phyloP scores from a whole-genome alignment of 2,888 invertebrate genomes.

The Onthophagus sagittarius region DNA sequence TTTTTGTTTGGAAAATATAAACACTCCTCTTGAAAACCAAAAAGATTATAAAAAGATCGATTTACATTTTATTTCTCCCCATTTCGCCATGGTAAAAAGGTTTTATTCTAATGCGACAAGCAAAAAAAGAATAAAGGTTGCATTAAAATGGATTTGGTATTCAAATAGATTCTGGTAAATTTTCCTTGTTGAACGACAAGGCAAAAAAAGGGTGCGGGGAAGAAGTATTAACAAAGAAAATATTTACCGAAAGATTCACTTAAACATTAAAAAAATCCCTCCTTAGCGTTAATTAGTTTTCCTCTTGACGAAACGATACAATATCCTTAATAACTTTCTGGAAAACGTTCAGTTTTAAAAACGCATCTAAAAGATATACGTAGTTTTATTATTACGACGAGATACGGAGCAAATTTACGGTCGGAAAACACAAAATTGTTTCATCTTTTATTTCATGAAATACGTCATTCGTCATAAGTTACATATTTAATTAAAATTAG shows the following conservation, averaged over 20 bases:
- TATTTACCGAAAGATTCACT: not conserved
- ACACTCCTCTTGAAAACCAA: not conserved
- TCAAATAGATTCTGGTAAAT: not conserved
- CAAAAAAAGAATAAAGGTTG: not conserved
- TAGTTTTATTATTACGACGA: too few species aligned
- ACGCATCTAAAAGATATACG: too few species aligned
- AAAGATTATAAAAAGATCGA: not conserved
- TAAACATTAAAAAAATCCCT: not conserved
- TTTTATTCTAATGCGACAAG: not conserved
- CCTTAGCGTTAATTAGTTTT: too few species aligned
- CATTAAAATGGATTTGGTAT: not conserved
- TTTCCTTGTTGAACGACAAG: not conserved
- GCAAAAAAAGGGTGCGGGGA: not conserved
- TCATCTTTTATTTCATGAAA: too few species aligned
- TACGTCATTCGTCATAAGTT: too few species aligned
- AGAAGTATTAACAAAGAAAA: not conserved
- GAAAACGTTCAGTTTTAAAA: too few species aligned
- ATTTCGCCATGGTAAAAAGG: not conserved
- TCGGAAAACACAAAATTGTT: too few species aligned
- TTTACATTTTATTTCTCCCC: not conserved
- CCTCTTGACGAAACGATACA: too few species aligned
- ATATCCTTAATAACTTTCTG: too few species aligned
- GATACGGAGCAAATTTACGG: too few species aligned
- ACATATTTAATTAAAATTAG: too few species aligned
- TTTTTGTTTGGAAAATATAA: not conserved